A percentile compares a stretch with the other conserved stretches of the same genome.
Evolutionary conservation across 2,888 invertebrate genomes (phyloP).

Genomic region (Drosophila mulleri): DNA sequence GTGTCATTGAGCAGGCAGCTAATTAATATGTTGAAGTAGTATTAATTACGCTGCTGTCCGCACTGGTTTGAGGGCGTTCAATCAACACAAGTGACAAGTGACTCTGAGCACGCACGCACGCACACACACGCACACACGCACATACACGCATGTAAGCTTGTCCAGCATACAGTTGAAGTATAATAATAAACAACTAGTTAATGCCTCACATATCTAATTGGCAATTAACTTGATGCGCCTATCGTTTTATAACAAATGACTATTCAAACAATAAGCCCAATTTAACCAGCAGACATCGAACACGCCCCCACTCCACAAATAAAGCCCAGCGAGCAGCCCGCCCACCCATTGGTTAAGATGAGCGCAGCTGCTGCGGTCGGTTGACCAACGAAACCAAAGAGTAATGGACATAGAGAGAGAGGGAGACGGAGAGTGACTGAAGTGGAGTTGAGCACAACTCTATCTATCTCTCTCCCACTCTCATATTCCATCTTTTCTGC

Average conservation of each 20-base stretch:
- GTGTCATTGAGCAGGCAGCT: conserved; percentile 2
- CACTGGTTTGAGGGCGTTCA: conserved; percentile 29
- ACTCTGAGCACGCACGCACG: conserved; percentile 4
- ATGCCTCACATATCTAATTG: conserved; percentile 67
- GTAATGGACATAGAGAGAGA: neutral
- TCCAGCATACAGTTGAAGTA: conserved; percentile 14
- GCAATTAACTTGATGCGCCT: conserved; percentile 64
- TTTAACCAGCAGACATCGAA: conserved; percentile 16
- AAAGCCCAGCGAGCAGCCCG: neutral
- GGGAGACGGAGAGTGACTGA: neutral
- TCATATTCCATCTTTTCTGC: neutral
- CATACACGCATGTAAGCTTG: neutral
- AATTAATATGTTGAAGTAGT: conserved; percentile 24
- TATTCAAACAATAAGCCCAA: conserved; percentile 45
- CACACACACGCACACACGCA: neutral
- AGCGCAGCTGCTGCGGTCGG: conserved; percentile 44
- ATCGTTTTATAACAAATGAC: conserved; percentile 60
- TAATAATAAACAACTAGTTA: conserved; percentile 52
- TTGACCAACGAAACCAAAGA: neutral
- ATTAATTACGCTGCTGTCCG: conserved; percentile 32
- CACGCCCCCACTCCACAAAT: neutral
- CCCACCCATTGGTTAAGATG: conserved; percentile 12
- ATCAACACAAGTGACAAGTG: conserved; percentile 38
- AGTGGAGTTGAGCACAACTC: neutral
- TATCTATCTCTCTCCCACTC: neutral